phyloP scores from a whole-genome alignment of 2,888 invertebrate species.

The Acrobasis suavella region DNA sequence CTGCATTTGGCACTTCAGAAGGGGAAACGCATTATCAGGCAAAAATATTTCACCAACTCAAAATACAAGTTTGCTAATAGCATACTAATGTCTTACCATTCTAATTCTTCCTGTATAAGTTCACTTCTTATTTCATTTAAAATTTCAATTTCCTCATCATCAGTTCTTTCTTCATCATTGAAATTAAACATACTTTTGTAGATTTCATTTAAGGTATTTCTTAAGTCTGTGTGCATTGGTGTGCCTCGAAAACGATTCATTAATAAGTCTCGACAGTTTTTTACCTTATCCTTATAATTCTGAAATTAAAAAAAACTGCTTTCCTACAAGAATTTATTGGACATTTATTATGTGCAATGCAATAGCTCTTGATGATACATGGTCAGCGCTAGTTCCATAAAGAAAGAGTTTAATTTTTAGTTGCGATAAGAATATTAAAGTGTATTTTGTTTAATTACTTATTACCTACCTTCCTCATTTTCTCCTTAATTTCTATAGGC shows the following conservation, averaged over 20 bases:
- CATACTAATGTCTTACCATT: constrained; percentile 52
- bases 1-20: too few relatives aligned
- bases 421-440: too few relatives aligned
- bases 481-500: constrained; percentile 70
- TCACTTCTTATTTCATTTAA: constrained; percentile 66
- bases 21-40: too few relatives aligned
- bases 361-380: not conserved
- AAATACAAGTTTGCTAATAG: not conserved
- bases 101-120: constrained; percentile 68
- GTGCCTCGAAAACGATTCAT: constrained; percentile 62
- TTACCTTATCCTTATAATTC: constrained; percentile 69
- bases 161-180: constrained; percentile 38
- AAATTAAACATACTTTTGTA: constrained; percentile 63
- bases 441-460: too few relatives aligned
- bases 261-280: constrained; percentile 63
- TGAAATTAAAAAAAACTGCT: constrained; percentile 35
- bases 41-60: too few relatives aligned
- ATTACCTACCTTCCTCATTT: constrained; percentile 66
- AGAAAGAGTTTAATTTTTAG: too few relatives aligned
- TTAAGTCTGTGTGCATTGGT: constrained; percentile 50
- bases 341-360: not conserved
- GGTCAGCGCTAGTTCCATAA: too few relatives aligned
- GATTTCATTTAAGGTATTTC: constrained; percentile 57
- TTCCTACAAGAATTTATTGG: not conserved
- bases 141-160: constrained; percentile 60